phyloP scores from a whole-genome alignment of 2,797 vertebrate species.

The Pipistrellus kuhlii region DNA sequence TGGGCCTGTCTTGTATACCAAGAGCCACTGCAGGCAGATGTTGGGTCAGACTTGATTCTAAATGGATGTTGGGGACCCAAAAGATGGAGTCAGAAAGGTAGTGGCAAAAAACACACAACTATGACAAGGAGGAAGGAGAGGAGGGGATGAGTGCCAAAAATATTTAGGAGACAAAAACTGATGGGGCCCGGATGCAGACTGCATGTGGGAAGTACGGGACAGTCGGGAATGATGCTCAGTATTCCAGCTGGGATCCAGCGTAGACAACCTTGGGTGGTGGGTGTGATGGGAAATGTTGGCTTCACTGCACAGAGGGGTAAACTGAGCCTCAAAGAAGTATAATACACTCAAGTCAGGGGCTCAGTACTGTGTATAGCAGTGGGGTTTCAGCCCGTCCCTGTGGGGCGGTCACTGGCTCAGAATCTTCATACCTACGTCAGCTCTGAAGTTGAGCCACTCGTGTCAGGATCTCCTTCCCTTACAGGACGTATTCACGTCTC shows the following conservation, averaged over 20 bases:
- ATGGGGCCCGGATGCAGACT: background rate
- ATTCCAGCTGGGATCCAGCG: background rate
- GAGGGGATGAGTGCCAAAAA: background rate
- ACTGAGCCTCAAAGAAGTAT: background rate
- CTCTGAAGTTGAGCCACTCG: background rate
- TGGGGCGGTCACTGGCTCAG: background rate
- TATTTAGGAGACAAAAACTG: background rate
- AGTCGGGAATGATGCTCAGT: background rate
- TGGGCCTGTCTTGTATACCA: background rate
- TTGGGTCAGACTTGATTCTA: background rate
- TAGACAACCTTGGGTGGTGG: background rate
- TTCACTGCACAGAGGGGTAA: background rate
- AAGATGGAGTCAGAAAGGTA: background rate
- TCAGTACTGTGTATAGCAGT: background rate
- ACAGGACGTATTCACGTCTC: background rate
- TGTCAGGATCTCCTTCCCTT: background rate
- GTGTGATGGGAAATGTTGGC: background rate
- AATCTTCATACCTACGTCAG: background rate
- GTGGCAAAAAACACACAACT: background rate
- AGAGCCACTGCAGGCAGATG: background rate
- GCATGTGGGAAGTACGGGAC: background rate
- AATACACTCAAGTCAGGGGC: background rate
- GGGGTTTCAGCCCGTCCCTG: background rate
- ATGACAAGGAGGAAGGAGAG: background rate
- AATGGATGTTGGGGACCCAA: background rate